These are phyloP conservation scores for Meghimatium bilineatum DNA, from an alignment of 2,888 invertebrate species.

Conservation along the genomic window DNA sequence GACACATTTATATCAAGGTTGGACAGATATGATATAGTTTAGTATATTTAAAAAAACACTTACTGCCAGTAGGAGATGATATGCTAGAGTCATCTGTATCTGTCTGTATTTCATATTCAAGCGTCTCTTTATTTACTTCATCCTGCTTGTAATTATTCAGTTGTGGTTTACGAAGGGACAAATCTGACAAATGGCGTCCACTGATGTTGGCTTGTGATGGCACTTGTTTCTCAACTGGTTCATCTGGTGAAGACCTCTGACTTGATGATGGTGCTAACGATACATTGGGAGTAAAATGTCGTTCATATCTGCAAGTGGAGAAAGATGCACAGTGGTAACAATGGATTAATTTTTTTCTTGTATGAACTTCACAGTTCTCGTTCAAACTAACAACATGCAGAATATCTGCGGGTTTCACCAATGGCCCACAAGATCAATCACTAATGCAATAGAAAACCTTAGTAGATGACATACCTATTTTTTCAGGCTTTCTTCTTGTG, in stretches of 20 bases:
- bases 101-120: slow-evolving; percentile 84
- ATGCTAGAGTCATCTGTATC: slow-evolving; percentile 83
- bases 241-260: slow-evolving; percentile 65
- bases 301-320: slow-evolving; percentile 81
- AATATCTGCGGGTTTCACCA: too few species aligned
- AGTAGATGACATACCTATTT: too few species aligned
- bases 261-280: slow-evolving; percentile 84
- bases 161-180: not conserved
- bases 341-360: too few species aligned
- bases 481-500: too few species aligned
- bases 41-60: slow-evolving; percentile 37
- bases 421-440: too few species aligned
- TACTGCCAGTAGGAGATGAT: slow-evolving; percentile 63
- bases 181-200: not conserved
- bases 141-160: not conserved
- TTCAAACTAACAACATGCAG: too few species aligned
- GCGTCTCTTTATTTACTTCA: not conserved
- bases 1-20: too few species aligned
- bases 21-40: not conserved
- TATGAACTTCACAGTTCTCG: too few species aligned
- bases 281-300: slow-evolving; percentile 93
- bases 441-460: too few species aligned
- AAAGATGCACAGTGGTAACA: too few species aligned
- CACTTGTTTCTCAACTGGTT: slow-evolving; percentile 51
- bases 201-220: not conserved